A percentile compares a stretch with the other conserved stretches of the same genome.
phyloP scores from a whole-genome alignment of 92 coral and sea anemone genomes.

The Ricordea florida region DNA sequence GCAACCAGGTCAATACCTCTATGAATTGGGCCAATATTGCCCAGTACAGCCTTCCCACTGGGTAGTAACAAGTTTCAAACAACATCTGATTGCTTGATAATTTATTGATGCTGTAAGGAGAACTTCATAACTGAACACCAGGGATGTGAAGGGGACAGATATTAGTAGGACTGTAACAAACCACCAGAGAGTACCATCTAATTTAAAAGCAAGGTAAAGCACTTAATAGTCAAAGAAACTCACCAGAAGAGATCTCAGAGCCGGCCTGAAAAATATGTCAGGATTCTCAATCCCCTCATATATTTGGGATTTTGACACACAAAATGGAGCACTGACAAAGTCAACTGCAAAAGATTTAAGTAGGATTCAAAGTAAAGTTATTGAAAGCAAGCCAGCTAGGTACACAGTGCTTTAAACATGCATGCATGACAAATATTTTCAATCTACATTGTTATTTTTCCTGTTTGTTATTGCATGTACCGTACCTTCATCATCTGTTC shows the following conservation, averaged over 20 bases:
- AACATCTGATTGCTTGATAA: too few relatives aligned
- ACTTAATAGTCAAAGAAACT: not conserved
- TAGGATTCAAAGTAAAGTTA: not conserved
- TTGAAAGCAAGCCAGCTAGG: not conserved
- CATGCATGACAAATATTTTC: too few relatives aligned
- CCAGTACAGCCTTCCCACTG: too few relatives aligned
- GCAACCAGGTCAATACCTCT: not conserved
- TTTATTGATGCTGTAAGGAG: too few relatives aligned
- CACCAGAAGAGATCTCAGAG: constrained; percentile 88
- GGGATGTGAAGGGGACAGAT: too few relatives aligned
- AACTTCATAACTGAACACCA: too few relatives aligned
- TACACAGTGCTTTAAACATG: too few relatives aligned
- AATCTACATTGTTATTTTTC: too few relatives aligned
- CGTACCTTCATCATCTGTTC: constrained; percentile 87
- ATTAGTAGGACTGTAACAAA: not conserved
- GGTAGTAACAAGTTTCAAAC: too few relatives aligned
- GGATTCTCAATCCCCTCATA: constrained; percentile 91
- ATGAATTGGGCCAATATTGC: too few relatives aligned
- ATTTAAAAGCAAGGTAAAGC: not conserved
- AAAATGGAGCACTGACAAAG: constrained; percentile 94
- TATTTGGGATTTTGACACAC: constrained; percentile 83
- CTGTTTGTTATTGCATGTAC: too few relatives aligned
- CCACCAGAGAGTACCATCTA: not conserved
- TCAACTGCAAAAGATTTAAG: constrained; percentile 75
- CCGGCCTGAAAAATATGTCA: constrained; percentile 93